Conservation (phyloP, 2,113 vertebrate genomes). For the Turnix velox region DNA sequence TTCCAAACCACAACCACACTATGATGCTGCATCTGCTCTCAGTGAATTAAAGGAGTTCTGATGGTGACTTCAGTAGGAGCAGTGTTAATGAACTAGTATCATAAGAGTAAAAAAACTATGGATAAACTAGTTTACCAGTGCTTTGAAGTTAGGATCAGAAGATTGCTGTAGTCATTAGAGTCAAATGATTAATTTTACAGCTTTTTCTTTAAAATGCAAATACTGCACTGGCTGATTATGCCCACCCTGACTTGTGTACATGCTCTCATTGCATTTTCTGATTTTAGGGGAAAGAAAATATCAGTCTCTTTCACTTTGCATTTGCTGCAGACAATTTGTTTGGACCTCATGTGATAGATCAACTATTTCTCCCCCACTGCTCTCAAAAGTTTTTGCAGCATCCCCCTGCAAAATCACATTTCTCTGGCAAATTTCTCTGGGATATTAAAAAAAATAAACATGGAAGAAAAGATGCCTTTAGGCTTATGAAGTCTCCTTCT, state of each 20-base stretch:
- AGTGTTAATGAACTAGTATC: background rate
- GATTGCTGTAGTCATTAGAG: background rate
- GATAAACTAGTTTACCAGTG: background rate
- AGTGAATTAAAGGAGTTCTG: background rate
- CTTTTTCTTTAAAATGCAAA: background rate
- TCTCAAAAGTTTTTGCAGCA: background rate
- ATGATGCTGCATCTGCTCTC: background rate
- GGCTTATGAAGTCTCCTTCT: background rate
- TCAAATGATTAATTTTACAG: background rate
- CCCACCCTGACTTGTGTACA: background rate
- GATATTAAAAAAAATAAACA: no score
- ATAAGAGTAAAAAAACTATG: background rate
- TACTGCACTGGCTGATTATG: background rate
- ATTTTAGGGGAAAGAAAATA: background rate
- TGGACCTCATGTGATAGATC: background rate
- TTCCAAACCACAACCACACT: background rate
- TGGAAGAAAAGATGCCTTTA: slow-evolving; percentile 26
- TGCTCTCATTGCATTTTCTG: background rate
- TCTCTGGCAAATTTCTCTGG: slow-evolving; percentile 13
- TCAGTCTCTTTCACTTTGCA: background rate
- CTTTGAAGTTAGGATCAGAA: background rate
- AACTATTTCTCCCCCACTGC: background rate
- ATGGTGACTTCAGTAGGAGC: background rate
- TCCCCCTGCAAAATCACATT: slow-evolving; percentile 11
- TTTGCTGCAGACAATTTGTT: background rate